These are phyloP conservation scores for Parochlus steinenii DNA, from an alignment of 2,888 invertebrate genomes.

Conservation along the genomic window DNA sequence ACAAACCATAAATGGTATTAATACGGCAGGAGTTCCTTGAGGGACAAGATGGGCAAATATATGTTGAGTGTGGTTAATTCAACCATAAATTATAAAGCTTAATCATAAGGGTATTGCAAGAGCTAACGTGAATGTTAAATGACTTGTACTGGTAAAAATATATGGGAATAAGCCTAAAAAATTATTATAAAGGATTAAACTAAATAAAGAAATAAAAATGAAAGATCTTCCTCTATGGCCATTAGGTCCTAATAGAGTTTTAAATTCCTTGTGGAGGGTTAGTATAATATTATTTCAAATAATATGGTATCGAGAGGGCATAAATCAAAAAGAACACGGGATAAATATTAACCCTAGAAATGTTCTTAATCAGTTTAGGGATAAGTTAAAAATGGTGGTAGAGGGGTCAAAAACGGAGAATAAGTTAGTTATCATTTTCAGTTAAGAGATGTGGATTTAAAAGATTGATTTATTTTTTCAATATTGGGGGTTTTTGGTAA, in stretches of 20 bases:
- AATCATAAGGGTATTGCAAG: constrained; percentile 46
- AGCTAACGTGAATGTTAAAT: constrained; percentile 39
- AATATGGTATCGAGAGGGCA: constrained; percentile 34
- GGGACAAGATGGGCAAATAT: constrained; percentile 54
- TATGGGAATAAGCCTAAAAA: constrained; percentile 52
- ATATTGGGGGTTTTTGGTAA: constrained; percentile 22
- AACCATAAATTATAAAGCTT: constrained; percentile 45
- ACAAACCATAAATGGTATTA: constrained; percentile 56
- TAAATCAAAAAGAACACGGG: constrained; percentile 36
- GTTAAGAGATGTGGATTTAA: constrained; percentile 21
- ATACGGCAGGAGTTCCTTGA: constrained; percentile 41
- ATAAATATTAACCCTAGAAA: constrained; percentile 35
- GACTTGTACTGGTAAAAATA: constrained; percentile 52
- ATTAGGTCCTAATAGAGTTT: constrained; percentile 33
- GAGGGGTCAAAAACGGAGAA: constrained; percentile 51
- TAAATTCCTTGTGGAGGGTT: constrained; percentile 39
- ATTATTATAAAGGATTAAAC: constrained; percentile 46
- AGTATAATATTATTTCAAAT: constrained; percentile 33
- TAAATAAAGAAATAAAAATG: constrained; percentile 40
- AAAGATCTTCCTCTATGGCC: constrained; percentile 34
- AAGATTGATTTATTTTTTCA: constrained; percentile 21
- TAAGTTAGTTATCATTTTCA: constrained; percentile 52
- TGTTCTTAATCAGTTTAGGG: constrained; percentile 43
- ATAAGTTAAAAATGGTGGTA: constrained; percentile 33
- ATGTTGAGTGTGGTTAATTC: constrained; percentile 41